These are phyloP conservation scores for Odontomyia ornata DNA, from an alignment of 2,888 invertebrate genomes.

Conservation along the genomic window DNA sequence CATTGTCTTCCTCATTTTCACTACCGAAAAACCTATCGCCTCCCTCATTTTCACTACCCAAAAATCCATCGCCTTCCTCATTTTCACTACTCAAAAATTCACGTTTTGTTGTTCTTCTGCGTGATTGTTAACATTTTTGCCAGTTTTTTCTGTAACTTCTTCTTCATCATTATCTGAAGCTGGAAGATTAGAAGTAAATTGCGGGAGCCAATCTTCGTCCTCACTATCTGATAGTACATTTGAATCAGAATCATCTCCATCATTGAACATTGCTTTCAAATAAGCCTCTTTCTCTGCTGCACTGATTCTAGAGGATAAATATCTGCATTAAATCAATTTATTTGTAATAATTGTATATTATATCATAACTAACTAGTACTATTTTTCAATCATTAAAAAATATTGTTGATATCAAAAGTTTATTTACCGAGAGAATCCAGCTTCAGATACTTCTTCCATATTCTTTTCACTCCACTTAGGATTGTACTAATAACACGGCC, in stretches of 20 bases:
- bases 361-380: too few relatives aligned
- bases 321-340: neutral
- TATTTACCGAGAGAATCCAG: neutral
- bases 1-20: neutral
- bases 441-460: conserved; percentile 17
- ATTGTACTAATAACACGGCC: neutral
- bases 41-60: too few relatives aligned
- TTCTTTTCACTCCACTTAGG: neutral
- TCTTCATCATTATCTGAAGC: neutral
- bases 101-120: too few relatives aligned
- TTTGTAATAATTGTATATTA: too few relatives aligned
- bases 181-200: neutral
- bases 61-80: too few relatives aligned
- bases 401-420: neutral
- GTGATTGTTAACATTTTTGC: neutral
- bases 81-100: too few relatives aligned
- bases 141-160: neutral
- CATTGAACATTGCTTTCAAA: too few relatives aligned
- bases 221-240: neutral
- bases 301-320: neutral
- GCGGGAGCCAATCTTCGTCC: neutral
- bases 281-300: neutral
- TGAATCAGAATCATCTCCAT: neutral
- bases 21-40: neutral
- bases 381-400: too few relatives aligned